These are phyloP conservation scores for Megamerina dolium DNA, from an alignment of 2,888 invertebrate genomes.

Conservation along the genomic window DNA sequence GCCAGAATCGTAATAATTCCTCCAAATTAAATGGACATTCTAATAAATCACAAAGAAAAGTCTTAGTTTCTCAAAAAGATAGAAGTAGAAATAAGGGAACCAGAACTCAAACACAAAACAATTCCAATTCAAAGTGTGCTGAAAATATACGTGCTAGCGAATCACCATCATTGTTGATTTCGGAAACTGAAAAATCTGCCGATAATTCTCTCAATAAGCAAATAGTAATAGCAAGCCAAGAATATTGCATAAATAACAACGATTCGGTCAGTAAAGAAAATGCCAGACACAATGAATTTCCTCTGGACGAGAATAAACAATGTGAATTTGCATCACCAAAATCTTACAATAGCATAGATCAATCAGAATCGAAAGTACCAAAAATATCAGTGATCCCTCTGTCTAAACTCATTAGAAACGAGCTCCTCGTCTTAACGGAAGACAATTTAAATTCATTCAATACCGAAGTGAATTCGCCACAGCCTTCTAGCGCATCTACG, in stretches of 20 bases:
- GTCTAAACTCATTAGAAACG: slow-evolving; percentile 29
- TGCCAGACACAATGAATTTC: not conserved
- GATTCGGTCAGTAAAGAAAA: too few relatives aligned
- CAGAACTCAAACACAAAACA: not conserved
- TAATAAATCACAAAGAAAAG: not conserved
- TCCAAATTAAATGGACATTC: not conserved
- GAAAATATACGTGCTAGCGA: not conserved
- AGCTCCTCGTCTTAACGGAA: slow-evolving; percentile 25
- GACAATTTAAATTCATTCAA: slow-evolving; percentile 14
- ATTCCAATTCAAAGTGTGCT: not conserved
- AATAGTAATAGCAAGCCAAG: not conserved
- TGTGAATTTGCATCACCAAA: too few relatives aligned
- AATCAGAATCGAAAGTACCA: too few relatives aligned
- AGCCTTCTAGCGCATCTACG: not conserved
- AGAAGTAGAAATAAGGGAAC: not conserved
- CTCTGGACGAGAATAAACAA: slow-evolving; percentile 5
- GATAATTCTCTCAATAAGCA: not conserved
- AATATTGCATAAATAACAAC: not conserved
- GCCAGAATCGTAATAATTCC: not conserved
- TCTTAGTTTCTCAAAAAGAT: not conserved
- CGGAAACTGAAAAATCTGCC: not conserved
- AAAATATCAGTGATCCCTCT: slow-evolving; percentile 38
- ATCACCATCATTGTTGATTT: not conserved
- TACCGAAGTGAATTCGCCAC: slow-evolving; percentile 1
- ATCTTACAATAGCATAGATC: too few relatives aligned